phyloP scores from a whole-genome alignment of 2,797 vertebrate species.

The Okamejei kenojei region DNA sequence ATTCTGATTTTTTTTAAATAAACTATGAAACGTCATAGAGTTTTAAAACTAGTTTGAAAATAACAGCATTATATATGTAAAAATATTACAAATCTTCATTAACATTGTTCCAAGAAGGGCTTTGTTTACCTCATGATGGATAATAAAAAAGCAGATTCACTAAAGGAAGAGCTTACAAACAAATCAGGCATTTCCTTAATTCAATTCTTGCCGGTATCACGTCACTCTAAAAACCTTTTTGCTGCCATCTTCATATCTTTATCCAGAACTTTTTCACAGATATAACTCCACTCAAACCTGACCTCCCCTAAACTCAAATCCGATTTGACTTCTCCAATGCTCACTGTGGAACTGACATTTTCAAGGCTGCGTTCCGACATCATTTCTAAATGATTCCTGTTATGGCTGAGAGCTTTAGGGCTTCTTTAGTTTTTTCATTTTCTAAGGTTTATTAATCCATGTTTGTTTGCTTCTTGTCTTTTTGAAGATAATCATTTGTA shows the following conservation, averaged over 20 bases:
- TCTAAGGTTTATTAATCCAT: background rate
- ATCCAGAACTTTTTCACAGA: background rate
- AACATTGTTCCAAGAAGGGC: background rate
- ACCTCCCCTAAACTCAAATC: conserved; percentile 3
- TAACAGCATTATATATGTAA: background rate
- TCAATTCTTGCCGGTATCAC: background rate
- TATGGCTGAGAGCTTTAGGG: background rate
- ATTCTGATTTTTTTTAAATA: background rate
- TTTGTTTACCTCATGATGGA: background rate
- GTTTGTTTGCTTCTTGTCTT: background rate
- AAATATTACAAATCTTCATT: background rate
- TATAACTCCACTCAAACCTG: background rate
- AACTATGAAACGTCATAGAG: background rate
- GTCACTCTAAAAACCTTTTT: background rate
- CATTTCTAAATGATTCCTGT: background rate
- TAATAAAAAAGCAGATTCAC: background rate
- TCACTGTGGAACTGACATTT: background rate
- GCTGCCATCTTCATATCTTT: background rate
- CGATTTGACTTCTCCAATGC: background rate
- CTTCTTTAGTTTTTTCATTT: background rate
- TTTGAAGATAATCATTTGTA: background rate
- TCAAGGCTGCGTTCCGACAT: background rate
- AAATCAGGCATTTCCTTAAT: background rate
- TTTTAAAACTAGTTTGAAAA: background rate
- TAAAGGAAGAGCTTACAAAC: background rate